Conservation (phyloP, 2,797 vertebrate genomes). For the Schizopygopsis pylzovi region DNA sequence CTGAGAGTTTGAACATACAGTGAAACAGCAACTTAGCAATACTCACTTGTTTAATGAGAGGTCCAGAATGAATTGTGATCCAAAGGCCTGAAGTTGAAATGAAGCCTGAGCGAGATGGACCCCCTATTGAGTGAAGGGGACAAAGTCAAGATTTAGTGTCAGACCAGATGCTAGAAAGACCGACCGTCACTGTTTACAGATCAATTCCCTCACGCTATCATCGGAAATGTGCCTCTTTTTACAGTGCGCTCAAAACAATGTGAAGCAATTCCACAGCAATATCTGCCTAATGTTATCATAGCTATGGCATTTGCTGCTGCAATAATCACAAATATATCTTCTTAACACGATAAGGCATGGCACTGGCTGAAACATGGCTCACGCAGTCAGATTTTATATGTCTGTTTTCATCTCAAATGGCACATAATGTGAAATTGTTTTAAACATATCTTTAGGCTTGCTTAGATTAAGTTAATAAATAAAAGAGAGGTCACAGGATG, state of each 20-base stretch:
- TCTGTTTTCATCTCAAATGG: not conserved
- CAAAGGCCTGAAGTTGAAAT: constrained; percentile 97
- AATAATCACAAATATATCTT: not conserved
- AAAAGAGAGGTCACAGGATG: not conserved
- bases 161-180: no score
- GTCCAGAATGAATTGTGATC: constrained; percentile 93
- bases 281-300: not conserved
- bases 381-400: not conserved
- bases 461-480: not conserved
- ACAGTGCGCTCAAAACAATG: not conserved
- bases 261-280: not conserved
- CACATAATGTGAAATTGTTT: not conserved
- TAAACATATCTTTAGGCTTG: not conserved
- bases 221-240: not conserved
- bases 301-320: not conserved
- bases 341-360: not conserved
- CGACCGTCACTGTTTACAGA: not conserved
- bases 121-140: constrained; percentile 75
- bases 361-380: not conserved
- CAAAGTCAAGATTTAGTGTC: not conserved
- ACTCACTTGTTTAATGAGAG: constrained; percentile 95
- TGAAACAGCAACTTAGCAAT: not conserved
- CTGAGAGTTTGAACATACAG: not conserved
- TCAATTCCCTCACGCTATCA: no score
- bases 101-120: constrained; percentile 94